These are phyloP conservation scores for Trichacis sp. DNA, from an alignment of 2,888 invertebrate genomes.

Conservation along the genomic window DNA sequence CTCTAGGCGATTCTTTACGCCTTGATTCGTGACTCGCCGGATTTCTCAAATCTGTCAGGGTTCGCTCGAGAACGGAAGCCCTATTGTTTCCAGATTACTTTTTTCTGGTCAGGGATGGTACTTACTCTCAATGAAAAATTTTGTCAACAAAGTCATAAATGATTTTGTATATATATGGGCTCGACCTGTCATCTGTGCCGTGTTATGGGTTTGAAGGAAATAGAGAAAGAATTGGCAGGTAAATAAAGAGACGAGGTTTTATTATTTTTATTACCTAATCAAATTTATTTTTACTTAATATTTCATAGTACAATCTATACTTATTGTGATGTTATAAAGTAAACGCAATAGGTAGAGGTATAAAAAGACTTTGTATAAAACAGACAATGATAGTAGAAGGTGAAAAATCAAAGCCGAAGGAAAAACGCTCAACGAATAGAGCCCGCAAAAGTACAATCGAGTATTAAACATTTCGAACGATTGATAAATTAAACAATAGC, in stretches of 20 bases:
- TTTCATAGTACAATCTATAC: conserved; percentile 69
- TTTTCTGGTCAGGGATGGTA: too few relatives aligned
- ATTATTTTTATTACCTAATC: conserved; percentile 67
- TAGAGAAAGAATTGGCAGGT: not conserved
- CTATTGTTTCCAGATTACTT: too few relatives aligned
- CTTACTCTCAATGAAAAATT: too few relatives aligned
- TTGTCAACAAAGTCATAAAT: too few relatives aligned
- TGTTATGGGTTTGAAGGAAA: too few relatives aligned
- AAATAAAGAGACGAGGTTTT: conserved; percentile 27
- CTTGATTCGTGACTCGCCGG: too few relatives aligned
- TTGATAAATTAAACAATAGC: conserved; percentile 47
- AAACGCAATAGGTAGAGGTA: conserved; percentile 59
- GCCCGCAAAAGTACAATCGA: conserved; percentile 46
- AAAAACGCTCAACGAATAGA: conserved; percentile 49
- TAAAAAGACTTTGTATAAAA: conserved; percentile 39
- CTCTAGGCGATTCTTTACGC: too few relatives aligned
- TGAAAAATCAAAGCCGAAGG: conserved; percentile 45
- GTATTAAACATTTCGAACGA: conserved; percentile 54
- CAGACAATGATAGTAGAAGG: conserved; percentile 41
- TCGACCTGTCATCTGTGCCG: too few relatives aligned
- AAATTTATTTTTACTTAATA: conserved; percentile 69
- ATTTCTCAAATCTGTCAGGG: too few relatives aligned
- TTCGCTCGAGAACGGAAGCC: too few relatives aligned
- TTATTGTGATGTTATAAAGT: conserved; percentile 68
- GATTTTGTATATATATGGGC: too few relatives aligned